Evolutionary conservation across 2,113 vertebrate species (phyloP).

Genomic region (Tragulus kanchil): DNA sequence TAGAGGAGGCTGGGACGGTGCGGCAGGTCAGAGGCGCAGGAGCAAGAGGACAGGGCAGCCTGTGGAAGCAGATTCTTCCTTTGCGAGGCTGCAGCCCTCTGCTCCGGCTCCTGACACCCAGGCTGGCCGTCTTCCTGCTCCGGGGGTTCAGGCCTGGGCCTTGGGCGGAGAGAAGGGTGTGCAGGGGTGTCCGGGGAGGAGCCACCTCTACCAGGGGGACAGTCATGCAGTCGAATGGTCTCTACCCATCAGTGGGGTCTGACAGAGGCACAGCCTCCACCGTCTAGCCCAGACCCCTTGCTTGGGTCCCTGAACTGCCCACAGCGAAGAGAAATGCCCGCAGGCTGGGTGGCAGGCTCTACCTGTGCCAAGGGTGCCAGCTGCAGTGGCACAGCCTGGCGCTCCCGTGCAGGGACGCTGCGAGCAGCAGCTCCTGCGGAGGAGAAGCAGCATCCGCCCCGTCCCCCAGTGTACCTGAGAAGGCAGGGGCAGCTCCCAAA

Average conservation of each 20-base stretch:
- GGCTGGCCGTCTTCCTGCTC: neutral
- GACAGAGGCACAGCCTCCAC: neutral
- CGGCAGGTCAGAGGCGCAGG: neutral
- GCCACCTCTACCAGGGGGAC: neutral
- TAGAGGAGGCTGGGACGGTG: neutral
- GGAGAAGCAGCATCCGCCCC: neutral
- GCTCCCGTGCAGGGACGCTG: neutral
- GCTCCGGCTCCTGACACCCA: neutral
- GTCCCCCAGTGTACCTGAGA: neutral
- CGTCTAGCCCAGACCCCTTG: neutral
- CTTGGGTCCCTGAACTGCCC: neutral
- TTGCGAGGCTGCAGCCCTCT: neutral
- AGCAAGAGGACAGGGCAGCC: neutral
- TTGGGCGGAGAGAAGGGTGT: neutral
- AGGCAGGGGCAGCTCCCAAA: neutral
- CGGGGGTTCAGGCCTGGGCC: neutral
- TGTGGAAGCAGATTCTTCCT: neutral
- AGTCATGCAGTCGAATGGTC: neutral
- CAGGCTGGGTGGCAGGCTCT: neutral
- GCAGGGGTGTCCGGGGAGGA: neutral
- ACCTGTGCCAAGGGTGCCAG: neutral
- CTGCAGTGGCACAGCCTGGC: neutral
- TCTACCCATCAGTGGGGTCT: neutral
- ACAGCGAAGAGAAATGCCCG: neutral
- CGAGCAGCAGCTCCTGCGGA: neutral